These are phyloP conservation scores for Brachyalestes nurse DNA, from an alignment of 2,797 vertebrate genomes.

Conservation along the genomic window DNA sequence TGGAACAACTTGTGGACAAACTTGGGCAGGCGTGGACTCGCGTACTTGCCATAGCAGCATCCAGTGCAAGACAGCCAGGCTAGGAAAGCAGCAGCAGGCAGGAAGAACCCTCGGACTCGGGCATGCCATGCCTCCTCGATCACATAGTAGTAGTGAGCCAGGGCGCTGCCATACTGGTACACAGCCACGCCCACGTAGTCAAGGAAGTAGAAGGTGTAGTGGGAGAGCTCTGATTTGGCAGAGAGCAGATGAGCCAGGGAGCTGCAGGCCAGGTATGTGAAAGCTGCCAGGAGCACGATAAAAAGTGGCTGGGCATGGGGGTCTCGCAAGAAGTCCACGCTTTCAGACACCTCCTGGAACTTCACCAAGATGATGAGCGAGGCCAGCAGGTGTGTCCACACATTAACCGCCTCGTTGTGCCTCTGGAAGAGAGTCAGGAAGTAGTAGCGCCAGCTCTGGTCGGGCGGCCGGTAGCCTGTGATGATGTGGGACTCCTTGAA, in stretches of 20 bases:
- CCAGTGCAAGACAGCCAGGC: conserved; percentile 93
- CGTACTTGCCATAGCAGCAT: conserved; percentile 93
- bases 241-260: conserved; percentile 92
- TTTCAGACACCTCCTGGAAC: conserved; percentile 82
- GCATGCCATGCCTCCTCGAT: conserved; percentile 88
- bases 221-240: conserved; percentile 94
- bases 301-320: conserved; percentile 89
- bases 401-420: conserved; percentile 92
- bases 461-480: conserved; percentile 86
- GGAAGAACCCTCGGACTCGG: conserved; percentile 79
- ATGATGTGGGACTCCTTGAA: conserved; percentile 93
- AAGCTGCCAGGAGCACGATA: conserved; percentile 84
- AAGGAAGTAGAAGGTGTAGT: conserved; percentile 94
- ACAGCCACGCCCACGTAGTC: conserved; percentile 93
- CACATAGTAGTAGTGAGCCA: conserved; percentile 91
- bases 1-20: conserved; percentile 86
- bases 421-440: conserved; percentile 91
- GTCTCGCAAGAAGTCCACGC: conserved; percentile 88
- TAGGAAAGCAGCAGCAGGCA: conserved; percentile 83
- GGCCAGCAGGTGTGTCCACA: conserved; percentile 92
- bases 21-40: conserved; percentile 74
- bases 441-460: conserved; percentile 91
- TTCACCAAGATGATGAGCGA: conserved; percentile 86
- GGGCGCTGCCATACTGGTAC: conserved; percentile 92
- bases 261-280: conserved; percentile 91